Evolutionary conservation across 1,140 invertebrate species (phyloP), one percentile per base, ranked within the genome.

Genomic region (Globodera ellingtonae): DNA sequence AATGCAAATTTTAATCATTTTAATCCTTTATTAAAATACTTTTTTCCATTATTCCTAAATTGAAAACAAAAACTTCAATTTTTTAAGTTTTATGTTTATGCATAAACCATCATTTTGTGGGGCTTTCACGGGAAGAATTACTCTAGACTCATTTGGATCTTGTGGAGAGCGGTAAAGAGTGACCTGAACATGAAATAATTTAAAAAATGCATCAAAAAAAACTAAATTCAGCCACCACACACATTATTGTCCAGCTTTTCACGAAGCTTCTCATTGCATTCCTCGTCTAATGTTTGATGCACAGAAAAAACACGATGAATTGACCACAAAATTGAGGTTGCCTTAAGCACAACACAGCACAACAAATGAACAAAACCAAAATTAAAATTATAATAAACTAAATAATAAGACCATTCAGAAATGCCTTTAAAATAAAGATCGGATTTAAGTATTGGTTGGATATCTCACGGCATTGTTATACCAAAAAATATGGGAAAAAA

Each of bases 301-400:
- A 92, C 90, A 84, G 91, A 91, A 90, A 93, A 91, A 80, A 93
- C 91, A 87, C 92, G 91, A 88, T 93, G 92, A 85, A 93, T 89
- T 83, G 91, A 90, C 87, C 92, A 90, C 82, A 91, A 91, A 87
- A 92, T 90, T 84, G 91, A 87, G 86, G 89, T 90, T 85, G 92
- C 92, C 92, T 93, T 62, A 62, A 62, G 91, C 76, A 87, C 85
- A 50, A 24, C 56, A 73, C 47, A 50, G 66, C 72, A 79, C 35
- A 78, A 71, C 78, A 75, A 52, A 46, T 83, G 35, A 69, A 62
- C 21, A 75, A 35, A 35, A 35, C 1, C 35, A 35, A 35, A 35
- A 35, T 35, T 35, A 35, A 35, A 35, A 35, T 35, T 35, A 35
- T 35, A 35, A 35, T 35, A 35, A 35, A 35, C 35, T 35, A 35